Base-by-base conservation (phyloP, 2,888 invertebrate genomes). In the Cactoblastis cactorum region DNA sequence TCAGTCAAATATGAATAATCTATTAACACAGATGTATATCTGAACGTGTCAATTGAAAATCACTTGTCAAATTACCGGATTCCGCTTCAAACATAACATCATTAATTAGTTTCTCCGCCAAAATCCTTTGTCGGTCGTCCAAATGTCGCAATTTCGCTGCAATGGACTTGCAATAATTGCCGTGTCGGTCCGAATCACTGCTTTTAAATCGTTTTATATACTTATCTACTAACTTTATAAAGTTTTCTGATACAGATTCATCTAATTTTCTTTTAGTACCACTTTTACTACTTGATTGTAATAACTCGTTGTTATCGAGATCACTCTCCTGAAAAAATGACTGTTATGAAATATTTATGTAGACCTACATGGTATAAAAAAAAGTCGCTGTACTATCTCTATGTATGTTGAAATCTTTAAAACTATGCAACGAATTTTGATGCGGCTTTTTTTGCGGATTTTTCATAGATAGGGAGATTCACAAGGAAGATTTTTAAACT, bases 61-160 rank as follows among this genome's bases (percentile, higher is more conserved):
- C 24, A 1, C 24, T 28, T 17, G 28, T 43, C 8, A 43, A 24
- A 28, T 43, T 43, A 3, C 43, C 43, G 15, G 24, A 43, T 11
- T 43, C 43, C 0, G 28, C 43, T 15, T 43, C 43, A 14, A 24
- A 43, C 28, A 43, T 15, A 0, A 43, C 15, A 5, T 43, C 43
- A 28, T 43, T 43, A 11, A 43, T 43, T n/a, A 43, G 28, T 28
- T 43, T 43, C 8, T 43, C 43, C 0, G 43, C 43, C 5, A 43
- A 3, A 28, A 43, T 43, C 15, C 24, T 11, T 5, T 43, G 43
- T 28, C 17, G 24, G n/a, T 43, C 9, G 15, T 28, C 43, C 11
- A 43, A 43, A 43, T 15, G 28, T 4, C 28, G 15, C 17, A 43
- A 45, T 57, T 46, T 53, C 43, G 47, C 56, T 12, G 53, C 43